Evolutionary conservation across 2,797 vertebrate species (phyloP).

Genomic region (Sciurus vulgaris): DNA sequence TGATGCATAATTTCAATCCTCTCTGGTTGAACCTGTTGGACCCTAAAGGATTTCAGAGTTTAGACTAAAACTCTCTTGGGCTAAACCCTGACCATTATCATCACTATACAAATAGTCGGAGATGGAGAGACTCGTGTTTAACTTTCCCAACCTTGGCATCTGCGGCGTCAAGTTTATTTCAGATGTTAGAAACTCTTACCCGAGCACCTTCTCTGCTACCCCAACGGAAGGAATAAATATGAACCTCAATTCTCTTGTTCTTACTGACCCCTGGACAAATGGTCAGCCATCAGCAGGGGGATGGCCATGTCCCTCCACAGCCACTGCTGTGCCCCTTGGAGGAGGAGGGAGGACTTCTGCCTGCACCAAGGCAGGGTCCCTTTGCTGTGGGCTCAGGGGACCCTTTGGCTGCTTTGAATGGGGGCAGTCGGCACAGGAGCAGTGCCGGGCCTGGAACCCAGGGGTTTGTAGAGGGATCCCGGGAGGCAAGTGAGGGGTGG

Average conservation of each 20-base stretch:
- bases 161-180: background rate
- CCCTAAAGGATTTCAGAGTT: background rate
- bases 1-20: background rate
- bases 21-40: background rate
- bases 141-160: background rate
- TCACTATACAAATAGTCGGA: background rate
- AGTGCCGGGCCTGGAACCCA: too few species aligned
- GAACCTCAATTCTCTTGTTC: background rate
- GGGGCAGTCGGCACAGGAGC: rapidly evolving
- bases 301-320: rapidly evolving
- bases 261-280: background rate
- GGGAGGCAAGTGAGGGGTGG: background rate
- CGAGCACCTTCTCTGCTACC: background rate
- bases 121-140: background rate
- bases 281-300: background rate
- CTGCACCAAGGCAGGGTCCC: rapidly evolving
- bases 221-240: background rate
- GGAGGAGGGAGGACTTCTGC: background rate
- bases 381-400: background rate
- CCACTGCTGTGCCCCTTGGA: background rate
- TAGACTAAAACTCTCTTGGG: background rate
- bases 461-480: background rate
- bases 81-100: background rate
- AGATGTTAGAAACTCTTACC: background rate
- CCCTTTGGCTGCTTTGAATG: rapidly evolving